Base-by-base conservation (phyloP, 2,113 vertebrate species). In the Cheirogaleus medius region DNA sequence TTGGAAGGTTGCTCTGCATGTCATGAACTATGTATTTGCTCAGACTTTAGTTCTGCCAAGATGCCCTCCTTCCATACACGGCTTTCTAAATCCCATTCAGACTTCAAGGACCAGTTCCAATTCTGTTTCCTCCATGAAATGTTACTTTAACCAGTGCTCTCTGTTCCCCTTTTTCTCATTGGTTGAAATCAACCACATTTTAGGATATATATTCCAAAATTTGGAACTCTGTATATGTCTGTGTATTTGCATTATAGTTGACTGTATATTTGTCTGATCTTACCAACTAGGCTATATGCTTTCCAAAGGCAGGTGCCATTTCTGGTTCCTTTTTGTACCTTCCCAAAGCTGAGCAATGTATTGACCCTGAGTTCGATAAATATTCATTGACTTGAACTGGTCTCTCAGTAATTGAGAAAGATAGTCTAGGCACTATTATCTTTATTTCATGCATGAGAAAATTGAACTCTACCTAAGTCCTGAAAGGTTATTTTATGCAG, bases 401-500 rank as follows among this genome's bases (percentile, higher is more conserved):
- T 39, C 47, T 64, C 25, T 89, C 64, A 18, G 13, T 60, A 54
- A 39, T 23, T 76, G 39, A 90, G 10, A 86, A 47, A 39, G 27
- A 52, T 42, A 80, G 5, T 68, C 23, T 27, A 58, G 84, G 54
- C 29, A 91, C 39, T 54, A 68, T 74, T 87, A 71, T 56, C 84
- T 92, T 78, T 93, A 74, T 78, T 91, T 89, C 49, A 63, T 4
- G 3, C 58, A 69, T 34, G 27, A 94, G 76, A 32, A 94, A 95
- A 94, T 1, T 74, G 83, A 85, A 47, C 81, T 95, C 60, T 86
- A 34, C 92, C 37, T 92, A 74, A 92, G 66, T 68, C 44, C 78
- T 90, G 34, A 90, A 80, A 63, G 47, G 54, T 76, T 56, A 37
- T 58, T 78, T 77, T 86, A 82, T n/a, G 25, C 17, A 54, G 17